Percentiles rank a stretch among this genome's conserved stretches.
phyloP scores from a whole-genome alignment of 1,140 invertebrate species.

The Microplitis mediator region DNA sequence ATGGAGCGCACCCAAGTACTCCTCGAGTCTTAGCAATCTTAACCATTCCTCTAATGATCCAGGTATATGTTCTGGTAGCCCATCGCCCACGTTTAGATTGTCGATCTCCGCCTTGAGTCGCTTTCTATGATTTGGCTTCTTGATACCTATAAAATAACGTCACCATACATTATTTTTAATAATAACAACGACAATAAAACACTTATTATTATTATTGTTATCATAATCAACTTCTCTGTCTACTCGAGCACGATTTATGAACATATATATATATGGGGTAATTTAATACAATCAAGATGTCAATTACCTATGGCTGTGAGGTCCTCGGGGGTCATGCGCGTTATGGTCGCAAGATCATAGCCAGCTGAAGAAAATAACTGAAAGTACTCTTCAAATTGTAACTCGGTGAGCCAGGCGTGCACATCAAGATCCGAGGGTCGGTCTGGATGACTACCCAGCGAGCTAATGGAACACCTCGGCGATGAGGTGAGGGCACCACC shows the following conservation, averaged over 20 bases:
- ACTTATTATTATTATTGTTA: too few species aligned
- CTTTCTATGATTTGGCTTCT: conserved; percentile 96
- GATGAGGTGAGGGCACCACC: conserved; percentile 61
- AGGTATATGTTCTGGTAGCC: conserved; percentile 90
- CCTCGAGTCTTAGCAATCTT: conserved; percentile 84
- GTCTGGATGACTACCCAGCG: conserved; percentile 70
- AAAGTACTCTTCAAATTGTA: conserved; percentile 96
- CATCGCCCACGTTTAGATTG: conserved; percentile 91
- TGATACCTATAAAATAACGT: conserved; percentile 68
- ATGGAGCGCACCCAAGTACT: conserved; percentile 86
- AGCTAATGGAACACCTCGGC: conserved; percentile 74
- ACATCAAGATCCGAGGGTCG: conserved; percentile 79
- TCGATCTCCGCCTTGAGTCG: conserved; percentile 95
- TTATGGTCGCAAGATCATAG: conserved; percentile 97
- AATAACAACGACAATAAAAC: too few species aligned
- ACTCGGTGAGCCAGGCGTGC: conserved; percentile 90
- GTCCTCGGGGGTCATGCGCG: conserved; percentile 97
- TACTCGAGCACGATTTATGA: conserved; percentile 6
- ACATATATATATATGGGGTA: neutral
- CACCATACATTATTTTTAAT: neutral
- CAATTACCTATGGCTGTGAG: conserved; percentile 73
- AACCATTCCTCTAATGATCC: conserved; percentile 93
- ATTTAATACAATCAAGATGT: conserved; percentile 23
- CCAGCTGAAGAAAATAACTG: conserved; percentile 92
- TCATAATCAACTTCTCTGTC: neutral